These are phyloP conservation scores for Calidris pugnax DNA, from an alignment of 2,113 vertebrate genomes.

Conservation along the genomic window DNA sequence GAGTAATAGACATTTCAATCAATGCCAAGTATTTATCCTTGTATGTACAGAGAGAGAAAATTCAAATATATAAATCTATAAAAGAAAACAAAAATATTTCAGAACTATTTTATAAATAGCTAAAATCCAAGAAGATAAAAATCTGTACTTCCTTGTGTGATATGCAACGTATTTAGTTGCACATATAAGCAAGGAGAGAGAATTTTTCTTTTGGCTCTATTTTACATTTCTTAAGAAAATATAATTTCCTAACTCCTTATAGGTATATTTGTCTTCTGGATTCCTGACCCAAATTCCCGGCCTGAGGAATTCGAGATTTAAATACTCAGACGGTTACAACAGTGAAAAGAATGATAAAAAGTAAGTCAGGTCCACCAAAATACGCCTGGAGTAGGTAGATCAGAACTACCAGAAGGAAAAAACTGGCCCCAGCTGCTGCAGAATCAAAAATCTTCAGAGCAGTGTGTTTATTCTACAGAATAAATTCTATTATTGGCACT, in stretches of 20 bases:
- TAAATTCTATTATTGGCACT: not conserved
- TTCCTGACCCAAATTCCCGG: not conserved
- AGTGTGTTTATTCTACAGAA: not conserved
- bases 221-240: not conserved
- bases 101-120: slow-evolving; percentile 42
- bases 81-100: slow-evolving; percentile 20
- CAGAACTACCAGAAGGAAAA: not conserved
- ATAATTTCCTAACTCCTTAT: not conserved
- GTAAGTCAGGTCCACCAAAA: not conserved
- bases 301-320: not conserved
- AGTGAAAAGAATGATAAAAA: not conserved
- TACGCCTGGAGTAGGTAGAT: not conserved
- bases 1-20: not conserved
- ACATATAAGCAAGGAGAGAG: not conserved
- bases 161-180: not conserved
- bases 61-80: not conserved
- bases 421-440: not conserved
- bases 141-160: not conserved
- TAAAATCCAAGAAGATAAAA: not conserved
- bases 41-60: slow-evolving; percentile 41
- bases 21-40: not conserved
- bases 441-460: not conserved
- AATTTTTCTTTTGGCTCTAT: not conserved
- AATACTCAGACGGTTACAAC: not conserved
- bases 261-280: not conserved